These are phyloP conservation scores for Drosophila biarmipes DNA, from an alignment of 1,140 invertebrate species.

Conservation along the genomic window DNA sequence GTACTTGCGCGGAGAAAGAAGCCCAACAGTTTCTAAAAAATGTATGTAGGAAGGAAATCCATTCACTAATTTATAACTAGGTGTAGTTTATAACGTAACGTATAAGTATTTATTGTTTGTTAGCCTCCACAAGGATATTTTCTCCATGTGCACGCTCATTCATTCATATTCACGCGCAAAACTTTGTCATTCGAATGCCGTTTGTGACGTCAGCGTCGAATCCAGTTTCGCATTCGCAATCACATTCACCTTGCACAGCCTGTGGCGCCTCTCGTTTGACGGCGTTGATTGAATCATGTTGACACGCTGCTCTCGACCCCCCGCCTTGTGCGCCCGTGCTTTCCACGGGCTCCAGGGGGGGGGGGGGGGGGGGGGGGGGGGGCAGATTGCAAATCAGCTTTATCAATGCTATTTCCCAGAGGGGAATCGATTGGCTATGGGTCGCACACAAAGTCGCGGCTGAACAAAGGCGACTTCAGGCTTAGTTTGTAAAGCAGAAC, in stretches of 20 bases:
- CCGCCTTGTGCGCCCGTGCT: neutral
- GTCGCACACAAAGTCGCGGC: conserved; percentile 10
- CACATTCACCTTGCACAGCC: conserved; percentile 29
- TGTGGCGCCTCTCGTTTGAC: conserved; percentile 27
- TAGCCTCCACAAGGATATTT: neutral
- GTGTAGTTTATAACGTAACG: too few relatives aligned
- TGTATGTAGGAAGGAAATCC: too few relatives aligned
- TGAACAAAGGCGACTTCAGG: neutral
- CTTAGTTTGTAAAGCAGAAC: neutral
- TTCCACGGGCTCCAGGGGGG: neutral
- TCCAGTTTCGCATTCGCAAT: conserved; percentile 25
- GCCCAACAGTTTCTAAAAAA: too few relatives aligned
- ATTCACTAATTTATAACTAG: too few relatives aligned
- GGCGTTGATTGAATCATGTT: conserved; percentile 48
- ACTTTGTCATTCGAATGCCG: conserved; percentile 60
- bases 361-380: too few relatives aligned
- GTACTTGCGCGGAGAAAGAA: neutral
- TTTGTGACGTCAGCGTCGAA: conserved; percentile 64
- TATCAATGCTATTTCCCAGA: conserved; percentile 27
- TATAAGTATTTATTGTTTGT: too few relatives aligned
- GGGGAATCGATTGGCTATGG: conserved; percentile 10
- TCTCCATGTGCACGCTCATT: conserved; percentile 15
- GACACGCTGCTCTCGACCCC: conserved; percentile 9
- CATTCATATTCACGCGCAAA: conserved; percentile 24
- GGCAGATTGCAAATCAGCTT: conserved; percentile 20